Conservation (phyloP, 2,888 invertebrate species). For the Pyrgus malvae region DNA sequence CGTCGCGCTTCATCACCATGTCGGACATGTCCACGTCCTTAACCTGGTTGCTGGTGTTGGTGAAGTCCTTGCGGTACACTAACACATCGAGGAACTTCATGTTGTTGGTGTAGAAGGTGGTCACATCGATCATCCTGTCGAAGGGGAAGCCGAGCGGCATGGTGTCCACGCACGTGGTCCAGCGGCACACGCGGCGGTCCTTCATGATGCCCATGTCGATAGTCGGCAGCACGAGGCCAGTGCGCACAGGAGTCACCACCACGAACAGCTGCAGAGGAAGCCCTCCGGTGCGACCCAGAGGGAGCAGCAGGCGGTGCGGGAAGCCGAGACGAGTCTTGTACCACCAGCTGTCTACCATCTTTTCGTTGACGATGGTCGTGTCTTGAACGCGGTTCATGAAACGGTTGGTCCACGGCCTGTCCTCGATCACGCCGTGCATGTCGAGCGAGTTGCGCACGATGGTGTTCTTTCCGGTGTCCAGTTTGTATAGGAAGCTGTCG, state of each 20-base stretch:
- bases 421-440: conserved; percentile 83
- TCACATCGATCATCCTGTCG: conserved; percentile 84
- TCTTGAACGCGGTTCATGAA: conserved; percentile 46
- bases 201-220: conserved; percentile 73
- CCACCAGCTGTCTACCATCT: conserved; percentile 78
- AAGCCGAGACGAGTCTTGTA: conserved; percentile 80
- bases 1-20: conserved; percentile 69
- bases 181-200: conserved; percentile 78
- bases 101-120: conserved; percentile 84
- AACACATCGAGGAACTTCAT: conserved; percentile 84
- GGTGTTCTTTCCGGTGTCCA: conserved; percentile 85
- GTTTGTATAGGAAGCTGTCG: conserved; percentile 81
- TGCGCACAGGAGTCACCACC: conserved; percentile 80
- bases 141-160: conserved; percentile 88
- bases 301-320: conserved; percentile 87
- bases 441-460: conserved; percentile 86
- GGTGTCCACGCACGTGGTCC: conserved; percentile 81
- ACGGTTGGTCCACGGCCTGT: conserved; percentile 75
- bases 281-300: conserved; percentile 85
- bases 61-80: conserved; percentile 83
- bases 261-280: conserved; percentile 84
- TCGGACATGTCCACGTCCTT: conserved; percentile 63
- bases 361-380: conserved; percentile 73
- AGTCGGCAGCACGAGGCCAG: conserved; percentile 65
- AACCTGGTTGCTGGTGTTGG: conserved; percentile 55